Evolutionary conservation across 2,888 invertebrate genomes (phyloP).

Genomic region (Drosophila quinaria): DNA sequence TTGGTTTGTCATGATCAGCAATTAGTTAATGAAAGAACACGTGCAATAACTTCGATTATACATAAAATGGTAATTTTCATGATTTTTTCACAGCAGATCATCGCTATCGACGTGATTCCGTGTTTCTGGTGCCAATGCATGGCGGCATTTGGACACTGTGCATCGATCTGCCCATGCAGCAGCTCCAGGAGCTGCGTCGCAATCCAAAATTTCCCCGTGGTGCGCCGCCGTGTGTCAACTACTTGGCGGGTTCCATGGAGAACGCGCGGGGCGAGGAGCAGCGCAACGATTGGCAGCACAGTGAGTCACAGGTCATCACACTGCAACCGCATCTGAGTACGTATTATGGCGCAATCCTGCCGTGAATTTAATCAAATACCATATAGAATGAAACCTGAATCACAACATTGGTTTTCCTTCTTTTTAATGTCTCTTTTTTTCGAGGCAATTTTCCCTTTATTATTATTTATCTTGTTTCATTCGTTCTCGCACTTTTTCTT

Average conservation of each 20-base stretch:
- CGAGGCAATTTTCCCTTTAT: constrained; percentile 47
- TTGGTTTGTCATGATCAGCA: no score
- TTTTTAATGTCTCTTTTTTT: constrained; percentile 10
- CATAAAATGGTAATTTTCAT: not conserved
- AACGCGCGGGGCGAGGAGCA: constrained; percentile 89
- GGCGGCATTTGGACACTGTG: constrained; percentile 97
- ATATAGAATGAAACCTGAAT: constrained; percentile 13
- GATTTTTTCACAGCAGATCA: constrained; percentile 84
- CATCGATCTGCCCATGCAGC: constrained; percentile 92
- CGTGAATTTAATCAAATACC: constrained; percentile 14
- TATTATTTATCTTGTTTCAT: constrained; percentile 23
- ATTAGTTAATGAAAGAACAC: no score
- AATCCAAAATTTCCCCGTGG: constrained; percentile 84
- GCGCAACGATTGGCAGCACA: constrained; percentile 92
- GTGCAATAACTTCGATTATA: no score
- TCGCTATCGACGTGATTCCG: constrained; percentile 86
- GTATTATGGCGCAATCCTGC: constrained; percentile 83
- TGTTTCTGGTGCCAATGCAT: constrained; percentile 94
- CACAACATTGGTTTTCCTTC: constrained; percentile 7
- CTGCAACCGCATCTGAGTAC: constrained; percentile 86
- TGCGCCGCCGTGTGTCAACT: constrained; percentile 92
- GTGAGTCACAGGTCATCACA: constrained; percentile 87
- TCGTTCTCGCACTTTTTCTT: constrained; percentile 27
- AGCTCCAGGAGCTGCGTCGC: constrained; percentile 87
- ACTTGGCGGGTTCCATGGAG: constrained; percentile 90